A percentile compares a stretch with the other conserved stretches of the same genome.
These are phyloP conservation scores for Falco punctatus DNA, from an alignment of 2,113 vertebrate species.

Conservation along the genomic window DNA sequence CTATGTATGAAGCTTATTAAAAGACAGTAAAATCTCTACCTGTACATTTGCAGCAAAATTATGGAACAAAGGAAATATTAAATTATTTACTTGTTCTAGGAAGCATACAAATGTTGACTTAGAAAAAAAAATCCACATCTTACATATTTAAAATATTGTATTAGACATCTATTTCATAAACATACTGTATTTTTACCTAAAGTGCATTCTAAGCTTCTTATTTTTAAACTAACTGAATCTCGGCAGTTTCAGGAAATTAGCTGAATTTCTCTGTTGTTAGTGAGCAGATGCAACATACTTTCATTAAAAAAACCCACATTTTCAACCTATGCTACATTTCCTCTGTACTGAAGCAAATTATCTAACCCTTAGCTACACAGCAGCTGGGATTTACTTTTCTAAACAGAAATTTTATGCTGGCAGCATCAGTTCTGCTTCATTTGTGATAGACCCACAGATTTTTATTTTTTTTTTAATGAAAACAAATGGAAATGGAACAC, in stretches of 20 bases:
- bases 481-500: slow-evolving; percentile 62
- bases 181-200: not conserved
- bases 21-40: not conserved
- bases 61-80: not conserved
- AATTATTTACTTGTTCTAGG: not conserved
- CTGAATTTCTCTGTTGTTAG: not conserved
- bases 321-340: not conserved
- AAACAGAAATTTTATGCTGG: slow-evolving; percentile 40
- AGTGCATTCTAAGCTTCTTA: not conserved
- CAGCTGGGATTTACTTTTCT: slow-evolving; percentile 65
- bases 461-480: not conserved
- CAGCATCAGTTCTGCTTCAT: slow-evolving; percentile 73
- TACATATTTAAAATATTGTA: not conserved
- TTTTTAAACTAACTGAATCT: not conserved
- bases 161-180: not conserved
- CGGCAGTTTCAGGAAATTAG: not conserved
- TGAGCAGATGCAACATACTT: not conserved
- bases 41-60: not conserved
- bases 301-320: not conserved
- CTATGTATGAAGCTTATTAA: not conserved
- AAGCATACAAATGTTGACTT: not conserved
- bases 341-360: not conserved
- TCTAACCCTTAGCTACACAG: slow-evolving; percentile 20
- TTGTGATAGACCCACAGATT: slow-evolving; percentile 31
- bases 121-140: not conserved